These are phyloP conservation scores for Tipula helvola DNA, from an alignment of 2,888 invertebrate genomes.

Conservation along the genomic window DNA sequence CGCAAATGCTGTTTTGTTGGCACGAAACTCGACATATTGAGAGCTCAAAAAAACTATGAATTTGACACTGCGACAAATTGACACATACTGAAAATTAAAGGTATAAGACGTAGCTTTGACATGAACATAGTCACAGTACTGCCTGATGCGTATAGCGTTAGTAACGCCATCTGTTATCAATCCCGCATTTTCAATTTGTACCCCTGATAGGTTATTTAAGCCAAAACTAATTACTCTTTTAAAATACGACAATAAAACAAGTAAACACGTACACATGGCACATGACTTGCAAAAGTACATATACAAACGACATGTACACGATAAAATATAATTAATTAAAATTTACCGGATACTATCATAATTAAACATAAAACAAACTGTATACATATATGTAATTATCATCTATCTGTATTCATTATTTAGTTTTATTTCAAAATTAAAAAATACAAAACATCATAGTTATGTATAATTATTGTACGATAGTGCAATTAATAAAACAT, in stretches of 20 bases:
- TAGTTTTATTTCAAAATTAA: not conserved
- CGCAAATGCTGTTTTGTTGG: too few relatives aligned
- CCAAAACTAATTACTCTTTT: too few relatives aligned
- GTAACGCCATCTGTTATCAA: too few relatives aligned
- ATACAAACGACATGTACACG: not conserved
- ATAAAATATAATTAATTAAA: not conserved
- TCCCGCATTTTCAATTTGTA: too few relatives aligned
- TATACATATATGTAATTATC: not conserved
- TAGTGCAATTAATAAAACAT: not conserved
- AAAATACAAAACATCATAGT: not conserved
- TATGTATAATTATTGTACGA: not conserved
- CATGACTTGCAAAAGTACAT: not conserved
- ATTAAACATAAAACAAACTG: not conserved
- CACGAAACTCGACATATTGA: too few relatives aligned
- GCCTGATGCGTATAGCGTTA: too few relatives aligned
- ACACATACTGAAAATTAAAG: too few relatives aligned
- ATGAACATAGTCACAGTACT: too few relatives aligned
- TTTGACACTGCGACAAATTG: too few relatives aligned
- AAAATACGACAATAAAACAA: not conserved
- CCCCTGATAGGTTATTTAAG: too few relatives aligned
- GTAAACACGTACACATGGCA: not conserved
- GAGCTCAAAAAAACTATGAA: too few relatives aligned
- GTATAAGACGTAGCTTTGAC: too few relatives aligned
- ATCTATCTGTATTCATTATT: not conserved
- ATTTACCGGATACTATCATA: not conserved